These are phyloP conservation scores for Loris lydekkerianus DNA, from an alignment of 2,797 vertebrate genomes.

Conservation along the genomic window DNA sequence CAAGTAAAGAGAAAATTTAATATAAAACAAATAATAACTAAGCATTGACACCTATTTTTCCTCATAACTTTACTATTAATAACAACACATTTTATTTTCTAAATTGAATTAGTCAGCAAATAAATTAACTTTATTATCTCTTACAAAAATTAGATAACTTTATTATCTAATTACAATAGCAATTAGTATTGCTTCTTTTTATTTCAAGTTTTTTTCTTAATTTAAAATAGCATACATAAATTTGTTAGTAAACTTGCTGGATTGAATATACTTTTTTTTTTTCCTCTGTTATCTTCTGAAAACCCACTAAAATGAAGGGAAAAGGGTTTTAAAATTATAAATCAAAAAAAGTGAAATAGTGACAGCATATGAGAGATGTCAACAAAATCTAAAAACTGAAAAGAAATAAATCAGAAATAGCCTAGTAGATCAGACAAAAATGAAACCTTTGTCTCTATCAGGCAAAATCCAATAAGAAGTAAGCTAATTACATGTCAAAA, in stretches of 20 bases:
- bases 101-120: constrained; percentile 40
- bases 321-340: constrained; percentile 44
- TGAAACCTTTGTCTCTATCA: constrained; percentile 2
- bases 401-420: constrained; percentile 24
- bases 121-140: constrained; percentile 19
- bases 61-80: constrained; percentile 25
- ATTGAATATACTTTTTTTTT: constrained; percentile 6
- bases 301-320: constrained; percentile 35
- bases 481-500: constrained; percentile 56
- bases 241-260: not conserved
- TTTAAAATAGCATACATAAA: constrained; percentile 47
- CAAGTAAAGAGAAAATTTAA: constrained; percentile 56
- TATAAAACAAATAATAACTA: not conserved
- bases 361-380: not conserved
- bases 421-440: constrained; percentile 41
- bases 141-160: not conserved
- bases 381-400: constrained; percentile 59
- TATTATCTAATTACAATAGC: not conserved
- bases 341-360: constrained; percentile 30
- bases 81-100: constrained; percentile 43
- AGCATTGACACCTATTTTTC: not conserved
- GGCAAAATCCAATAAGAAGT: constrained; percentile 35
- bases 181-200: not conserved
- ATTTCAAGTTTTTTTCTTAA: constrained; percentile 17
- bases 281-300: not conserved